Evolutionary conservation across 2,113 vertebrate species (phyloP), one percentile per base, ranked within the genome.

Genomic region (Xiphorhynchus elegans): DNA sequence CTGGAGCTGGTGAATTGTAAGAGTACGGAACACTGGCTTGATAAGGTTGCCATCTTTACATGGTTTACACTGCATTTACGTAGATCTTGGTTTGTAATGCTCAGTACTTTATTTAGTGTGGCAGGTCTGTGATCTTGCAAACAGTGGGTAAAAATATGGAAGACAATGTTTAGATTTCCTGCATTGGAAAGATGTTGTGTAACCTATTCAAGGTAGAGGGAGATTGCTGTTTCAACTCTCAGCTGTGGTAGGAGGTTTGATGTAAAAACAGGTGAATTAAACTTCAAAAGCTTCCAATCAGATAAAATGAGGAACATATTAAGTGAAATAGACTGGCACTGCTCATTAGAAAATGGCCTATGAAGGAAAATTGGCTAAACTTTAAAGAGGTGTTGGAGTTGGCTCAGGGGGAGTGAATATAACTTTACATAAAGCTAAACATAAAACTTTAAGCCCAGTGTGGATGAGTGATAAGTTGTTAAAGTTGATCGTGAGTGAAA

Each of bases 391-490:
- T 94, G 93, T 82, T 59, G 82, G 78, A 96, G 55, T 33, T 96
- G 93, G 93, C 94, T 85, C 3, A 0, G 82, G 40, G 76, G 39
- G 72, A 92, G 72, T 39, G 78, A 93, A 94, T 94, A 74, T 88
- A 88, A 95, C 85, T 93, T 93, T 85, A 93, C 75, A 77, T 95
- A 85, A 89, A 95, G 89, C 91, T 87, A 68, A 85, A 93, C 91
- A 87, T 95, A 94, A 96, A 96, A 95, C 85, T 94, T 96, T 79
- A 90, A 94, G 94, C 73, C 58, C 72, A 77, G 1, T 44, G 82
- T 88, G 93, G 87, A 96, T 96, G 95, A 97, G 90, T 95, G 95
- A 94, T 95, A 93, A 93, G 95, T 95, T 97, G 95, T 97, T 95
- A 89, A 96, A 97, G 78, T 93, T 96, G 96, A 96, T 94, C 91